A percentile compares a stretch with the other conserved stretches of the same genome.
Evolutionary conservation across 2,888 invertebrate species (phyloP).

Genomic region (Deilephila porcellus): DNA sequence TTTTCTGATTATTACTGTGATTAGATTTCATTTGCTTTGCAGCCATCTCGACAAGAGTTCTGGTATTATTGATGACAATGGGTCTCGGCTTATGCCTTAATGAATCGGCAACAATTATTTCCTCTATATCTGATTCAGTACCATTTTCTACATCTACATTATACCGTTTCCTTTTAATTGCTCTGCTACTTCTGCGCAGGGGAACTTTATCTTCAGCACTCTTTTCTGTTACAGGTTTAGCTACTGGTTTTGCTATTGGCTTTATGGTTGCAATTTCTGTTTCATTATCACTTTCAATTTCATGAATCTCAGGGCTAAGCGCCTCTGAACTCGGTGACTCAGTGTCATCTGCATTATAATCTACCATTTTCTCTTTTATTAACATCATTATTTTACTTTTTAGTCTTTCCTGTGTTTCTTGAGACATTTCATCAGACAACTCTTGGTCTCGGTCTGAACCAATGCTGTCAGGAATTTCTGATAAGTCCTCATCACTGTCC

Average conservation of each 20-base stretch:
- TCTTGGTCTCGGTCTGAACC: slow-evolving; percentile 69
- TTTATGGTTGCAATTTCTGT: slow-evolving; percentile 58
- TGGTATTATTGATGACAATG: slow-evolving; percentile 89
- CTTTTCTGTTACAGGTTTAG: slow-evolving; percentile 31
- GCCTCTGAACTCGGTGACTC: slow-evolving; percentile 38
- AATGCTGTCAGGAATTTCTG: slow-evolving; percentile 68
- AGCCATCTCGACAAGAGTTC: slow-evolving; percentile 88
- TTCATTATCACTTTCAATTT: slow-evolving; percentile 80
- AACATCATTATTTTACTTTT: slow-evolving; percentile 59
- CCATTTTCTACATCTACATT: slow-evolving; percentile 82
- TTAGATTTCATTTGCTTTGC: slow-evolving; percentile 75
- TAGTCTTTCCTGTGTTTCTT: slow-evolving; percentile 51
- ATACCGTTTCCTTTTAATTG: slow-evolving; percentile 83
- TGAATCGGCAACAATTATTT: slow-evolving; percentile 85
- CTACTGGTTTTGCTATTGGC: slow-evolving; percentile 51
- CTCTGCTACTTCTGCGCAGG: slow-evolving; percentile 68
- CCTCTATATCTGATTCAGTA: slow-evolving; percentile 87
- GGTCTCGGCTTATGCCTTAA: slow-evolving; percentile 64
- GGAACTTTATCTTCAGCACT: slow-evolving; percentile 52
- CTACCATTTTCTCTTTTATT: slow-evolving; percentile 55
- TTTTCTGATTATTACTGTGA: slow-evolving; percentile 73
- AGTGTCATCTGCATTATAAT: slow-evolving; percentile 56
- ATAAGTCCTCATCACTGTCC: slow-evolving; percentile 59
- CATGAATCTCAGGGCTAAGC: slow-evolving; percentile 69
- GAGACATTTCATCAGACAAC: slow-evolving; percentile 56